These are phyloP conservation scores for Dissostichus mawsoni DNA, from an alignment of 2,113 vertebrate genomes.

Conservation along the genomic window DNA sequence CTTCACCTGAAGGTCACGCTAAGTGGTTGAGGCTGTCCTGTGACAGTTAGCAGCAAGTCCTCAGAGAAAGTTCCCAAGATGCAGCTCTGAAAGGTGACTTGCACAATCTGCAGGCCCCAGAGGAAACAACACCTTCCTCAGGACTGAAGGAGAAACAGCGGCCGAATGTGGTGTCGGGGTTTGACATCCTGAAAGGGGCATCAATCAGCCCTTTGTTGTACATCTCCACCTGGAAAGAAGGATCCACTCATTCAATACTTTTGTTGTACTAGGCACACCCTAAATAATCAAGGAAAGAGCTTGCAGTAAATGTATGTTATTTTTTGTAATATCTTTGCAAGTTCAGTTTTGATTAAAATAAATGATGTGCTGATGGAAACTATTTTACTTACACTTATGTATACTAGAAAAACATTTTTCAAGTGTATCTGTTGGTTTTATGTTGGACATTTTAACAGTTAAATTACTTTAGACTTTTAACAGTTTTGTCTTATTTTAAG, in stretches of 20 bases:
- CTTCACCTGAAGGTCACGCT: constrained; percentile 86
- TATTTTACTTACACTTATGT: no score
- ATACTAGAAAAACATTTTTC: not conserved
- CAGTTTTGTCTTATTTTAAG: constrained; percentile 1
- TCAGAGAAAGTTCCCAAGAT: constrained; percentile 86
- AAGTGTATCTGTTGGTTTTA: not conserved
- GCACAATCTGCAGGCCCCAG: constrained; percentile 78
- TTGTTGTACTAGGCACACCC: not conserved
- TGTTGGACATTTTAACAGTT: not conserved
- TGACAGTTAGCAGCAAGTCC: constrained; percentile 84
- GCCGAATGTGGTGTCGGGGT: constrained; percentile 80
- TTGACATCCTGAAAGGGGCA: constrained; percentile 82
- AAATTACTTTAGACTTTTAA: not conserved
- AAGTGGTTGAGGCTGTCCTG: constrained; percentile 76
- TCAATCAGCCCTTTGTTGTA: constrained; percentile 88
- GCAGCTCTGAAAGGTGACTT: constrained; percentile 84
- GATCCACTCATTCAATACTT: not conserved
- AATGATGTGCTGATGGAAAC: no score
- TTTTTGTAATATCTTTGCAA: no score
- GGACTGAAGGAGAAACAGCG: constrained; percentile 87
- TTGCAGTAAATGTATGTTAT: no score
- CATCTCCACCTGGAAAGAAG: constrained; percentile 80
- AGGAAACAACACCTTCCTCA: constrained; percentile 83
- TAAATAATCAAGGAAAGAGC: no score
- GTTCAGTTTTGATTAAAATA: no score